Base-by-base conservation (phyloP, 1,140 invertebrate species). In the Nephila pilipes region DNA sequence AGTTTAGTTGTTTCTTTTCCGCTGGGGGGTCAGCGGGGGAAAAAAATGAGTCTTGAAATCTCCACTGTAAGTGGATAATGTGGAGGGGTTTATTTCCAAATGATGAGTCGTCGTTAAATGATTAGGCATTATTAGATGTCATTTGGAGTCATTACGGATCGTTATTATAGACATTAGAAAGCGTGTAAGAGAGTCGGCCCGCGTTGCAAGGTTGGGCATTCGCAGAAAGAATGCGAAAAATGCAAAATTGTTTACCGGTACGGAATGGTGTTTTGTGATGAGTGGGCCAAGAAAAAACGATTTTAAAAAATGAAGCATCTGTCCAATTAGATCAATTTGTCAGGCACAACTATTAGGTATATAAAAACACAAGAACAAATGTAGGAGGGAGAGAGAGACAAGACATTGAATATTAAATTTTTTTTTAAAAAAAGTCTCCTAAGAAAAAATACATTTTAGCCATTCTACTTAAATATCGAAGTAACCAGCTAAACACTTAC, bases 101-200 rank as follows among this genome's bases (percentile, higher is more conserved):
- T 87, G 80, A 81, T 81, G 46, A 25, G 58, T 38, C 54, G 38
- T 80, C 88, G 69, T 80, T 80, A 90, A 75, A 90, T 90, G 88
- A 90, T 90, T 90, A 79, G n/a, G 46, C 25, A 75, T 75, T 90
- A 90, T 90, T 90, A 90, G 65, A 80, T 65, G 88, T 90, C 69
- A 80, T 90, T 90, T 90, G 38, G n/a, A 22, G 46, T 90, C 88
- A 90, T 90, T 90, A 90, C 5, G 25, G 54, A 29, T 75, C 69
- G 54, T 90, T 90, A 90, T 90, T 55, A 90, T 20, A 80, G 65
- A 22, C 88, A 90, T 90, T 87, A 57, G 57, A 29, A 36, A 4
- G 85, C 85, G 20, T 36, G 58, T 87, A 60, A 87, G 60, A 32
- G 46, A 46, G 57, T 87, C 36, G 20, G 32, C 20, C n/a, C 22